Evolutionary conservation across 2,113 vertebrate genomes (phyloP), one percentile per base, ranked within the genome.

Genomic region (Nerophis lumbriciformis): DNA sequence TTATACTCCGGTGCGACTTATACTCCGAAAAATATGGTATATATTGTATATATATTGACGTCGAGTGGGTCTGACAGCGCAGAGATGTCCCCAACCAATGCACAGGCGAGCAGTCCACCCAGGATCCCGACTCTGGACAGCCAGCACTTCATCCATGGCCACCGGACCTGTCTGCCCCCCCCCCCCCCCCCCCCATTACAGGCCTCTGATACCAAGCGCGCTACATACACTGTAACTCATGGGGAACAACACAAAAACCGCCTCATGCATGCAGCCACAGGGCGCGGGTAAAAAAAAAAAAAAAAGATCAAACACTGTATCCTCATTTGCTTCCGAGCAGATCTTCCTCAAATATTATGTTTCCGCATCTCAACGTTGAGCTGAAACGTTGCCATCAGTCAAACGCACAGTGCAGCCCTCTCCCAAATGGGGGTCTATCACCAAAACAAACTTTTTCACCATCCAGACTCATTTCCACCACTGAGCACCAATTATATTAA

Each of bases 271-370:
- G 35, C 55, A 63, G 66, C 53, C 71, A 59, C 66, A 60, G 44
- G 53, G 70, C 47, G 64, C 62, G 50, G 54, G 53, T 82, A 57
- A 78, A 83, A 63, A 69, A 76, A 28, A 28, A 28, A 28, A 28
- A 28, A 28, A 28, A 28, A 28, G 59, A 81, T 79, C 70, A 73
- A 66, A 65, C 45, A 45, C 19, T 67, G 21, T 52, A 59, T 72
- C 60, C 64, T 75, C 53, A 70, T 77, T 79, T 80, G 61, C 61
- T 60, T 21, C 16, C 9, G 52, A 12, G 64, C 64, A 62, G 68
- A 63, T 79, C 73, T 58, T 72, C 48, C 63, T 77, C 69, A 80
- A 78, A 82, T 62, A 78, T 66, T 73, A 82, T 77, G 45, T 73
- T 77, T 74, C 55, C 16, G 38, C 16, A 57, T 21, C 42, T 44